Evolutionary conservation across 1,140 invertebrate genomes (phyloP).

Genomic region (Platyscapa corneri): DNA sequence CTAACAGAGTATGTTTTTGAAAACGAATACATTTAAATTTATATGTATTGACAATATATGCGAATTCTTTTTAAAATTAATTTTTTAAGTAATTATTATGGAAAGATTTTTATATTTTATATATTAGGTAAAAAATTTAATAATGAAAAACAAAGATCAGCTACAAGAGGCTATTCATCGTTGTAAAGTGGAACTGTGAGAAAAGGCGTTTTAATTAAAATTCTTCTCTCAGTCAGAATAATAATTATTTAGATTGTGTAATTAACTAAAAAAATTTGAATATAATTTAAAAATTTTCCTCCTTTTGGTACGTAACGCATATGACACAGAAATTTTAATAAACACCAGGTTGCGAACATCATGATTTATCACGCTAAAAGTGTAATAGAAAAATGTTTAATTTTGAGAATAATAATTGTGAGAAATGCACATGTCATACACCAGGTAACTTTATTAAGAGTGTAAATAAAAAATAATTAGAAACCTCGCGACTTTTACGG

Average conservation of each 20-base stretch:
- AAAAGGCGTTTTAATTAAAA: slow-evolving; percentile 40
- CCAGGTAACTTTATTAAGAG: neutral
- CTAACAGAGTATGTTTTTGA: neutral
- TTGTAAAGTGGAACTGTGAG: neutral
- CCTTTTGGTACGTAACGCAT: neutral
- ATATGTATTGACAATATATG: neutral
- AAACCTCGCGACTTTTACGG: neutral
- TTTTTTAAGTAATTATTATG: neutral
- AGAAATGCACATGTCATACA: no score
- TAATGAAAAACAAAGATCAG: neutral
- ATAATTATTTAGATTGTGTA: slow-evolving; percentile 14
- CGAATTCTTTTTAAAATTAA: neutral
- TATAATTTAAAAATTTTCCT: neutral
- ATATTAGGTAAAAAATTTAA: neutral
- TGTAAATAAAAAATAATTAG: neutral
- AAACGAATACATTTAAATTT: neutral
- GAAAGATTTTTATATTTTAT: neutral
- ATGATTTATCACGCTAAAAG: no score
- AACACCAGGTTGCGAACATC: neutral
- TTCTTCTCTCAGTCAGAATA: neutral
- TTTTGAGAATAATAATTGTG: no score
- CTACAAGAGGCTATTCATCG: neutral
- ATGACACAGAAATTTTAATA: neutral
- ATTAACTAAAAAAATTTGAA: slow-evolving; percentile 3
- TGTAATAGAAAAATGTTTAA: no score